Evolutionary conservation across 2,888 invertebrate genomes (phyloP).

Genomic region (Rhyacophila evoluta): DNA sequence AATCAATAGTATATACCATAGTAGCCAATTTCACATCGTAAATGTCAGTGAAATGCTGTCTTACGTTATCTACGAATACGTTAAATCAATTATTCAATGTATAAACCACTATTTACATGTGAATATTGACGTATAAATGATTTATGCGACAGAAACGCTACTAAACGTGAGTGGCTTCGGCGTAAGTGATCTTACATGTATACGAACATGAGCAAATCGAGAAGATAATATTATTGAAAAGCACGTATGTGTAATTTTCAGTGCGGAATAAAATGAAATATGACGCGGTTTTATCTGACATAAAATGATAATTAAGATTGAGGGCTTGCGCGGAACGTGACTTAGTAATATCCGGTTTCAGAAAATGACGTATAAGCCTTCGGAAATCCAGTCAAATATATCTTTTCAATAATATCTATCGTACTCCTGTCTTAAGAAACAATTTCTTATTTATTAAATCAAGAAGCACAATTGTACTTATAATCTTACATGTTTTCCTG

Average conservation of each 20-base stretch:
- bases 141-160: neutral
- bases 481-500: too few relatives aligned
- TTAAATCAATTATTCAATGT: neutral
- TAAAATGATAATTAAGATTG: conserved; percentile 43
- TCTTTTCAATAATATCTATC: too few relatives aligned
- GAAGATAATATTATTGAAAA: neutral
- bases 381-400: too few relatives aligned
- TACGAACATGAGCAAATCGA: neutral
- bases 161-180: neutral
- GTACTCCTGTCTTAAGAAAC: too few relatives aligned
- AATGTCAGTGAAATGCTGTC: neutral
- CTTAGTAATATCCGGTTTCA: conserved; percentile 11
- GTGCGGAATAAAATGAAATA: conserved; percentile 31
- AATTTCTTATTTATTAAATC: too few relatives aligned
- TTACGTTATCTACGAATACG: neutral
- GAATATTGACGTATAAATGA: neutral
- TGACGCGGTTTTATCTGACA: conserved; percentile 37
- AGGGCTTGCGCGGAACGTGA: neutral
- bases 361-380: neutral
- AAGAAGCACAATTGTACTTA: too few relatives aligned
- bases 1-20: too few relatives aligned
- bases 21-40: too few relatives aligned
- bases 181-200: neutral
- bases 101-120: neutral
- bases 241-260: conserved; percentile 27